Base-by-base conservation (phyloP, 2,113 vertebrate species). In the Plecotus auritus region DNA sequence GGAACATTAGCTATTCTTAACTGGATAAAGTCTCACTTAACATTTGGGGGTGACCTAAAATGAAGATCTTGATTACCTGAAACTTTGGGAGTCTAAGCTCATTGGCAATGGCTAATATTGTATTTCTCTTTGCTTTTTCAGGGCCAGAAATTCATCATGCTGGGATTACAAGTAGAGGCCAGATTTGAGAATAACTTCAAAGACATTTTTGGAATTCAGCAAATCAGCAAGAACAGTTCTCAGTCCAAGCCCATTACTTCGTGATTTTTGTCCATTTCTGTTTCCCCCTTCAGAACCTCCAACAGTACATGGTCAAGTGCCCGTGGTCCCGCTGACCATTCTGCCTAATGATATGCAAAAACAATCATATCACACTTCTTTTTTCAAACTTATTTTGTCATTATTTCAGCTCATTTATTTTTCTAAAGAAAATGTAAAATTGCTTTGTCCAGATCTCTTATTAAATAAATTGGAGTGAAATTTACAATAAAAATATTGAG, bases 131-230 rank as follows among this genome's bases (percentile, higher is more conserved):
- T 81, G 17, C 18, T 76, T 95, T 97, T 90, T 28, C 81, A 97
- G 96, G 7, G 16, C 13, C 22, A 20, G 0, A 70, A 78, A 2
- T 83, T 74, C 37, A 28, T 23, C 72, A 23, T 0, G 4, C 37
- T 82, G 49, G 94, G 67, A 74, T 0, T 17, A 85, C 66, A 47
- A 22, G 8, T 95, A 30, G 35, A 96, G 37, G 0, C 0, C 2
- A 5, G 2, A 11, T 97, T 97, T 85, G 85, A 96, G 35, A n/a
- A 69, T 7, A 8, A 42, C 66, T 97, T 97, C 92, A 82, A 37
- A 95, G 32, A 18, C 0, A 73, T 78, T 77, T 97, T 97, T 95
- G 85, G 49, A 42, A 82, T 97, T 70, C 18, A 77, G 42, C 20
- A 90, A 47, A 45, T 13, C 84, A 82, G 69, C 16, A 6, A 51